These are phyloP conservation scores for Blomia tropicalis DNA, from an alignment of 2,888 invertebrate species.

Conservation along the genomic window DNA sequence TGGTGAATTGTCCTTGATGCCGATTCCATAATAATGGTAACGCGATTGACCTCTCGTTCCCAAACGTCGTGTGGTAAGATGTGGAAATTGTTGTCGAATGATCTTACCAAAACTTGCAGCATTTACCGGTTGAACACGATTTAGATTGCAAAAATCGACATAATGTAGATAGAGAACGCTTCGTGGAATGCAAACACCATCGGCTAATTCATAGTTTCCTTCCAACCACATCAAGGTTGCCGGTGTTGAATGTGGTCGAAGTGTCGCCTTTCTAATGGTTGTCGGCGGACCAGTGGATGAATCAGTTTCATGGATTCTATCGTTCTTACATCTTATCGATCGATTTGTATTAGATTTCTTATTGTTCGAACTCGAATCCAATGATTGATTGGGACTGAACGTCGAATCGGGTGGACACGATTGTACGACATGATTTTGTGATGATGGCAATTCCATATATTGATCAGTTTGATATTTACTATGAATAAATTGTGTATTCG, in stretches of 20 bases:
- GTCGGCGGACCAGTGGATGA: not conserved
- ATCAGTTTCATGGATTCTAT: not conserved
- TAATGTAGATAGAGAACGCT: slow-evolving; percentile 41
- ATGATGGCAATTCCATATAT: not conserved
- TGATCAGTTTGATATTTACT: not conserved
- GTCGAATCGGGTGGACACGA: slow-evolving; percentile 10
- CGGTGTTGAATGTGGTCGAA: slow-evolving; percentile 36
- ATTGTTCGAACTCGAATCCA: not conserved
- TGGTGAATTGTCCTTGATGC: slow-evolving; percentile 37
- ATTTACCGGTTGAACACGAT: slow-evolving; percentile 40
- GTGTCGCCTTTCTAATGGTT: slow-evolving; percentile 17
- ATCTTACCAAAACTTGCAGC: slow-evolving; percentile 44
- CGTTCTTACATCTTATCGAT: not conserved
- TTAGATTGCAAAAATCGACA: slow-evolving; percentile 39
- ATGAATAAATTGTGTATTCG: not conserved
- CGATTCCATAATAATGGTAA: slow-evolving; percentile 42
- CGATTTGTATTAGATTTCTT: not conserved
- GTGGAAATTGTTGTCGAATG: slow-evolving; percentile 41
- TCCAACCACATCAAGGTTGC: slow-evolving; percentile 37
- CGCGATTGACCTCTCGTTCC: slow-evolving; percentile 42
- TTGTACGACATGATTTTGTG: not conserved
- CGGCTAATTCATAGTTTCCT: slow-evolving; percentile 41
- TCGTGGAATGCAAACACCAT: slow-evolving; percentile 41
- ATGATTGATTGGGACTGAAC: not conserved
- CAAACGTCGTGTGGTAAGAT: slow-evolving; percentile 39